Evolutionary conservation across 2,113 vertebrate genomes (phyloP).

Genomic region (Phalacrocorax carbo): DNA sequence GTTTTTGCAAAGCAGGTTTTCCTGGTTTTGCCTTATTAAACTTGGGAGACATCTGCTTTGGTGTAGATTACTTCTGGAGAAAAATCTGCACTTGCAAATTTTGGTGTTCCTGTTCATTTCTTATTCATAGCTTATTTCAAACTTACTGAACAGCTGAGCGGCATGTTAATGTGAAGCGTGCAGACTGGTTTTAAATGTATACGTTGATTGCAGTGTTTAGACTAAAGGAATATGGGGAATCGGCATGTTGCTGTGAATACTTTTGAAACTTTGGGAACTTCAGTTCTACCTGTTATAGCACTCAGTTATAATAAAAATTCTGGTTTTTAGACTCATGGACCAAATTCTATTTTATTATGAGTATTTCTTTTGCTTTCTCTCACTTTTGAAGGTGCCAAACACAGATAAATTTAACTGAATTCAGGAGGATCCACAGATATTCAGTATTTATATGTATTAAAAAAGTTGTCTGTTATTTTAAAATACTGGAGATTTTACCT

Average conservation of each 20-base stretch:
- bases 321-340: background rate
- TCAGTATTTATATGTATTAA: background rate
- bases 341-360: background rate
- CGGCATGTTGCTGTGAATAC: background rate
- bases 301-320: background rate
- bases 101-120: background rate
- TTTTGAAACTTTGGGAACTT: background rate
- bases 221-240: background rate
- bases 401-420: background rate
- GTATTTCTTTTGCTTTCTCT: background rate
- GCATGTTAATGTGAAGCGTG: constrained; percentile 22
- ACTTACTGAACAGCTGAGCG: constrained; percentile 11
- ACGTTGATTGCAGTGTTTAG: background rate
- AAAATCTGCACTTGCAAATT: background rate
- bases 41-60: background rate
- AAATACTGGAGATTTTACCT: background rate
- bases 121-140: background rate
- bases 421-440: background rate
- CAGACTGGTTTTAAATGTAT: background rate
- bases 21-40: background rate
- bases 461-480: background rate
- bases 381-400: background rate
- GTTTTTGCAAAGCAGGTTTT: background rate
- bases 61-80: background rate
- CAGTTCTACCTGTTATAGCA: background rate